phyloP scores from a whole-genome alignment of 2,797 vertebrate species.

The Sebastes taczanowskii region DNA sequence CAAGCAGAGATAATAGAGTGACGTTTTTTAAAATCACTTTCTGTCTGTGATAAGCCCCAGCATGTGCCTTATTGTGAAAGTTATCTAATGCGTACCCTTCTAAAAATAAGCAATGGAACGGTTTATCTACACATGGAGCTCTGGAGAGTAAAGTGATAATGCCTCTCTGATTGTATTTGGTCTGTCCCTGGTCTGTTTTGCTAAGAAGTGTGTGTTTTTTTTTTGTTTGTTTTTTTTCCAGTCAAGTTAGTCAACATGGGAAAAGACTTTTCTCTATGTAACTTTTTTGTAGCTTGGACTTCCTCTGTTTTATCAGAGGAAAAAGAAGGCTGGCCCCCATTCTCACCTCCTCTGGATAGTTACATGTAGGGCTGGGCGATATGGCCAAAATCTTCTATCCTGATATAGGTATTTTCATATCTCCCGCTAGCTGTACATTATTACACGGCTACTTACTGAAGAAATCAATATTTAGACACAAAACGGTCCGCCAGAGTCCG shows the following conservation, averaged over 20 bases:
- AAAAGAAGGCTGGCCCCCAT: neutral
- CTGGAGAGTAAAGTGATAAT: constrained; percentile 44
- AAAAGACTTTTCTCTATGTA: neutral
- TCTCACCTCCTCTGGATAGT: neutral
- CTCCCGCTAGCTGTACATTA: too few species aligned
- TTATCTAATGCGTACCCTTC: neutral
- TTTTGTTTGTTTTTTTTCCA: neutral
- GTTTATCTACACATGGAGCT: constrained; percentile 32
- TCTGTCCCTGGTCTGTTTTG: neutral
- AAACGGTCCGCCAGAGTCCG: too few species aligned
- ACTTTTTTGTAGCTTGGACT: neutral
- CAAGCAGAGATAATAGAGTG: constrained; percentile 2
- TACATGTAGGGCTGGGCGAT: neutral
- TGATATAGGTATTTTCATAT: too few species aligned
- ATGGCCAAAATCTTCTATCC: too few species aligned
- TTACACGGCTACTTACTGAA: too few species aligned
- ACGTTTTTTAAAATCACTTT: neutral
- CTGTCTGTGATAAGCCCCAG: constrained; percentile 3
- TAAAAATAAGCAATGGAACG: constrained; percentile 26
- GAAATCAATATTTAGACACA: too few species aligned
- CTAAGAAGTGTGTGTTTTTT: neutral
- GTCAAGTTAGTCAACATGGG: neutral
- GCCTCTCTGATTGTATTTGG: neutral
- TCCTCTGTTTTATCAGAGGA: neutral
- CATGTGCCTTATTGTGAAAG: constrained; percentile 13